A percentile compares a stretch with the other conserved stretches of the same genome.
phyloP scores from a whole-genome alignment of 2,797 vertebrate genomes.

The Muscicapa comitata region DNA sequence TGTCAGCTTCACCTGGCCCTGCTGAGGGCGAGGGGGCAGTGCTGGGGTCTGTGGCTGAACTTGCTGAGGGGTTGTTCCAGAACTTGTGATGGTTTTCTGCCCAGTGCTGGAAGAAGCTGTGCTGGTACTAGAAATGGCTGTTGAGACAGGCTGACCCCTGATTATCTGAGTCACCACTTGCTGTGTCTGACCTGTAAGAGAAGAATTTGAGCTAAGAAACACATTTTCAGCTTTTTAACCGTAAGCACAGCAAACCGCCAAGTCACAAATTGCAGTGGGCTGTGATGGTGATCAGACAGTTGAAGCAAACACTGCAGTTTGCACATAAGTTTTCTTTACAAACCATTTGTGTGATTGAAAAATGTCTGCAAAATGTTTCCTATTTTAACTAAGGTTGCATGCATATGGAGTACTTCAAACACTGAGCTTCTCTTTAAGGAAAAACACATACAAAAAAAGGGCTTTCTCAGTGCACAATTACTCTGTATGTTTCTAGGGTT shows the following conservation, averaged over 20 bases:
- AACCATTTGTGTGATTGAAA: background rate
- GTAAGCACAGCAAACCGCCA: background rate
- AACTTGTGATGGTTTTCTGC: conserved; percentile 76
- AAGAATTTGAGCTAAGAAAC: background rate
- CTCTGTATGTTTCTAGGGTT: background rate
- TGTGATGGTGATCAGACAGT: background rate
- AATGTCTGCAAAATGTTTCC: background rate
- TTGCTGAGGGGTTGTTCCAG: conserved; percentile 59
- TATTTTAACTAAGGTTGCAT: background rate
- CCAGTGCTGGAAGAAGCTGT: conserved; percentile 76
- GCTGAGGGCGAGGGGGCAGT: conserved; percentile 81
- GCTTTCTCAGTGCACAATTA: background rate
- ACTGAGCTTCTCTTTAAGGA: background rate
- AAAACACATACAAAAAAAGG: background rate
- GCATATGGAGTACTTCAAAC: background rate
- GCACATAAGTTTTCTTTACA: background rate
- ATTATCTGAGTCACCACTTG: conserved; percentile 95
- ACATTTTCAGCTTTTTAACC: background rate
- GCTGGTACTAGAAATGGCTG: conserved; percentile 82
- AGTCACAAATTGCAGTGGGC: background rate
- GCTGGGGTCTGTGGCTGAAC: conserved; percentile 64
- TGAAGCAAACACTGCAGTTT: background rate
- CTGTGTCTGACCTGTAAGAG: conserved; percentile 82
- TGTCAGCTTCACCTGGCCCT: conserved; percentile 93
- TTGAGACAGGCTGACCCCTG: conserved; percentile 90